Evolutionary conservation across 2,888 invertebrate genomes (phyloP).

Genomic region (Brachyptera putata): DNA sequence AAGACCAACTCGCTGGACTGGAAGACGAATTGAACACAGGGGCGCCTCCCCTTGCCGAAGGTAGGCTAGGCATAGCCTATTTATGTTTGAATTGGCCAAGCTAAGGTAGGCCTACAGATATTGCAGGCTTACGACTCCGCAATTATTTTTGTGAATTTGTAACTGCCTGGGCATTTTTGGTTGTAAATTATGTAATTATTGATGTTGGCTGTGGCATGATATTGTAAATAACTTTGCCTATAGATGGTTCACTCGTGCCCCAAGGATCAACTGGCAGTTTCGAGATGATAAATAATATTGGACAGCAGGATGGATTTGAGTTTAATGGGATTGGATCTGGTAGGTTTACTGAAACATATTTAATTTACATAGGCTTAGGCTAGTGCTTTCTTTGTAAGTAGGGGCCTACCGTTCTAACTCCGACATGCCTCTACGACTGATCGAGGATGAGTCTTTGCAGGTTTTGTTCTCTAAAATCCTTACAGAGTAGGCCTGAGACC

Average conservation of each 20-base stretch:
- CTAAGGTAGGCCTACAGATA: background rate
- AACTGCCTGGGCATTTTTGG: background rate
- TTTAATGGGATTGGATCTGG: slow-evolving; percentile 28
- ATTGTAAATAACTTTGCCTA: slow-evolving; percentile 38
- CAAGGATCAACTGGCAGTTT: slow-evolving; percentile 53
- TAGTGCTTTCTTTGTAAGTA: background rate
- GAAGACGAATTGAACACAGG: slow-evolving; percentile 71
- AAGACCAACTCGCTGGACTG: slow-evolving; percentile 87
- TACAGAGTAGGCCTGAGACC: no score
- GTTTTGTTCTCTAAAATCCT: no score
- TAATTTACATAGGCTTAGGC: no score
- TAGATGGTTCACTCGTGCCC: slow-evolving; percentile 43
- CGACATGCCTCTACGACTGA: no score
- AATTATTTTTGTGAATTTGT: background rate
- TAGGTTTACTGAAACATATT: no score
- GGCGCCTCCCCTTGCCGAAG: slow-evolving; percentile 46
- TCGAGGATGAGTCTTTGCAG: no score
- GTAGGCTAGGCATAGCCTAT: no score
- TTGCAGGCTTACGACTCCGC: background rate
- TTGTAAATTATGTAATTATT: no score
- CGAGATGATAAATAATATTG: slow-evolving; percentile 62
- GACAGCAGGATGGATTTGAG: slow-evolving; percentile 48
- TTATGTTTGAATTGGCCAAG: background rate
- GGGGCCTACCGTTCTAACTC: no score
- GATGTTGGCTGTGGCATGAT: slow-evolving; percentile 17